Conservation (phyloP, 2,888 invertebrate genomes). For the Amiota minor region DNA sequence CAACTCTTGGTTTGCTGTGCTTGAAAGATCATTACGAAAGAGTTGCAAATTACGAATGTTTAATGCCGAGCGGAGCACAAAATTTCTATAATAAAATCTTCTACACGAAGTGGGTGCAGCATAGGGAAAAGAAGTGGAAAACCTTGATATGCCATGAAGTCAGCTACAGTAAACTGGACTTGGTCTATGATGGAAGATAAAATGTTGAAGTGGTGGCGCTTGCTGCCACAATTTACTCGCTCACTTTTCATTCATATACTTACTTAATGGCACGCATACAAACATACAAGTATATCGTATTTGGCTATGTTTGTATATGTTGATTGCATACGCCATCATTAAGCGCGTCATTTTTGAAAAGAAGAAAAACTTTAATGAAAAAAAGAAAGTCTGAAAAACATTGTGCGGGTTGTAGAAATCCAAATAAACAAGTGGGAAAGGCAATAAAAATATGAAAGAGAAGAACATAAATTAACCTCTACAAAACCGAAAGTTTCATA, state of each 20-base stretch:
- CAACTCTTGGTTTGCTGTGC: neutral
- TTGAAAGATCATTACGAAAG: constrained; percentile 31
- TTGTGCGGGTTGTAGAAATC: constrained; percentile 41
- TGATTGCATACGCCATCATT: constrained; percentile 55
- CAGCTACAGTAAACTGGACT: constrained; percentile 37
- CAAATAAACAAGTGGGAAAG: constrained; percentile 25
- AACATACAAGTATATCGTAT: constrained; percentile 12
- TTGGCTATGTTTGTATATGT: constrained; percentile 19
- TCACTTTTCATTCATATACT: too few species aligned
- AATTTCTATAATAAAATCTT: constrained; percentile 61
- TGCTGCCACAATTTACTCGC: too few species aligned
- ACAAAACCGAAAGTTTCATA: too few species aligned
- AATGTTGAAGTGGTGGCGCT: constrained; percentile 14
- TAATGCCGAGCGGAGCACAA: constrained; percentile 40
- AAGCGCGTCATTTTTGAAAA: constrained; percentile 58
- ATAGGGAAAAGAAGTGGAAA: constrained; percentile 30
- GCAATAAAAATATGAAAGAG: too few species aligned
- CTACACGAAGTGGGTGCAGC: constrained; percentile 47
- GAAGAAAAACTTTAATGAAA: constrained; percentile 30
- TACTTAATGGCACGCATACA: constrained; percentile 31
- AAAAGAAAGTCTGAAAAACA: constrained; percentile 54
- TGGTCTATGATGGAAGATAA: neutral
- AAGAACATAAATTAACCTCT: too few species aligned
- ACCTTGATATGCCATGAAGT: constrained; percentile 51
- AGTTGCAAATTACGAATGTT: constrained; percentile 27